Percentiles rank a stretch among this genome's conserved stretches.
Conservation (phyloP, 1,140 invertebrate genomes). For the Amyelois transitella region DNA sequence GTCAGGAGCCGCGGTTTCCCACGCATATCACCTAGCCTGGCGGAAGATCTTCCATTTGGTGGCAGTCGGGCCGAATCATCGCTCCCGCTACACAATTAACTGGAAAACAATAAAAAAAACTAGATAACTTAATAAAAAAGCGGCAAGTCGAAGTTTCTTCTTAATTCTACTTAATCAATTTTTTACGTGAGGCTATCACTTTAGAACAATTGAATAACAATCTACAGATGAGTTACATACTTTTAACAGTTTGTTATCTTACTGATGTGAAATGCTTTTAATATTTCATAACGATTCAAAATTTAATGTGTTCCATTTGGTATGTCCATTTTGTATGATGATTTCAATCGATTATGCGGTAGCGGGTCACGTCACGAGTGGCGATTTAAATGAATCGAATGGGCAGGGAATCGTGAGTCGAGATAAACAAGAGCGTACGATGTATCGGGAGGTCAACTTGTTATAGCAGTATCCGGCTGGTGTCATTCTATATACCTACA, state of each 20-base stretch:
- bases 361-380: slow-evolving; percentile 36
- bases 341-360: slow-evolving; percentile 20
- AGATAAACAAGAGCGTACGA: slow-evolving; percentile 26
- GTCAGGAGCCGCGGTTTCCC: no score
- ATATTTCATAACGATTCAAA: neutral
- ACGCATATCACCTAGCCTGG: no score
- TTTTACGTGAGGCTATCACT: neutral
- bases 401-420: slow-evolving; percentile 30
- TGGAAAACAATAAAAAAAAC: no score
- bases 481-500: neutral
- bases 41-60: no score
- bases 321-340: neutral
- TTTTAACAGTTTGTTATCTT: neutral
- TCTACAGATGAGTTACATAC: neutral
- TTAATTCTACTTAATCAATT: no score
- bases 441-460: slow-evolving; percentile 31
- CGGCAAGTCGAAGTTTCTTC: no score
- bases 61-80: no score
- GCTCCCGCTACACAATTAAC: no score
- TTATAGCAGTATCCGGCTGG: slow-evolving; percentile 31
- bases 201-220: neutral
- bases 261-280: neutral
- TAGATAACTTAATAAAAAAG: no score
- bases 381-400: slow-evolving; percentile 34
- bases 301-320: neutral